A percentile compares a stretch with the other conserved stretches of the same genome.
phyloP scores from a whole-genome alignment of 1,140 invertebrate genomes.

The Frieseomelitta varia region DNA sequence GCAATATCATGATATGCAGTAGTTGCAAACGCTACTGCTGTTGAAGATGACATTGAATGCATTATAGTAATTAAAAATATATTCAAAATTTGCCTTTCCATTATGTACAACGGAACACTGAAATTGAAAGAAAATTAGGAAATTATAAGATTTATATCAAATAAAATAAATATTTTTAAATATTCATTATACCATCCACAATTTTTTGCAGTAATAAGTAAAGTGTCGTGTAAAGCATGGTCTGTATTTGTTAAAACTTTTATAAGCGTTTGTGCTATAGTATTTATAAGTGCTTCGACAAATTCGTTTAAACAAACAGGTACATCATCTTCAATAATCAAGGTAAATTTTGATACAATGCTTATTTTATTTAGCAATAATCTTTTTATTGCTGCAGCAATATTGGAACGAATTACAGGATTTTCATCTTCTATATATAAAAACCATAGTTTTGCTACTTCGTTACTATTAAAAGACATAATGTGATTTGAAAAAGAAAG shows the following conservation, averaged over 20 bases:
- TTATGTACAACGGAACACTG: slow-evolving; percentile 85
- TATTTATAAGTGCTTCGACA: slow-evolving; percentile 81
- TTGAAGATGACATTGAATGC: slow-evolving; percentile 83
- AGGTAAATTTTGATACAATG: slow-evolving; percentile 51
- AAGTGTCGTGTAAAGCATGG: slow-evolving; percentile 81
- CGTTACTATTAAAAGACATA: slow-evolving; percentile 74
- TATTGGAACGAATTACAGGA: slow-evolving; percentile 72
- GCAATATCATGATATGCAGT: slow-evolving; percentile 85
- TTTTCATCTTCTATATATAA: slow-evolving; percentile 74
- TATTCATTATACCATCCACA: slow-evolving; percentile 77
- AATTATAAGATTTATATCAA: slow-evolving; percentile 26
- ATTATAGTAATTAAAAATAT: slow-evolving; percentile 82
- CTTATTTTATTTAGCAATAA: slow-evolving; percentile 75
- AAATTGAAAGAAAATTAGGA: slow-evolving; percentile 69
- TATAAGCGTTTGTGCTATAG: slow-evolving; percentile 80
- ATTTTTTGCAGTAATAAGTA: slow-evolving; percentile 82
- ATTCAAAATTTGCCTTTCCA: slow-evolving; percentile 71
- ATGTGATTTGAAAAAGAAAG: slow-evolving; percentile 79
- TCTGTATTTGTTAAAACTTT: slow-evolving; percentile 82
- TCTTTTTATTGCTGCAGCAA: slow-evolving; percentile 70
- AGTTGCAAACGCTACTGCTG: slow-evolving; percentile 83
- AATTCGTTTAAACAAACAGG: slow-evolving; percentile 79
- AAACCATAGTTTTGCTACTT: slow-evolving; percentile 76
- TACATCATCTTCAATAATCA: slow-evolving; percentile 62
- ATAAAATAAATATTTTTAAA: slow-evolving; percentile 1